Conservation (phyloP, 2,888 invertebrate species). For the Mylabris sibirica region DNA sequence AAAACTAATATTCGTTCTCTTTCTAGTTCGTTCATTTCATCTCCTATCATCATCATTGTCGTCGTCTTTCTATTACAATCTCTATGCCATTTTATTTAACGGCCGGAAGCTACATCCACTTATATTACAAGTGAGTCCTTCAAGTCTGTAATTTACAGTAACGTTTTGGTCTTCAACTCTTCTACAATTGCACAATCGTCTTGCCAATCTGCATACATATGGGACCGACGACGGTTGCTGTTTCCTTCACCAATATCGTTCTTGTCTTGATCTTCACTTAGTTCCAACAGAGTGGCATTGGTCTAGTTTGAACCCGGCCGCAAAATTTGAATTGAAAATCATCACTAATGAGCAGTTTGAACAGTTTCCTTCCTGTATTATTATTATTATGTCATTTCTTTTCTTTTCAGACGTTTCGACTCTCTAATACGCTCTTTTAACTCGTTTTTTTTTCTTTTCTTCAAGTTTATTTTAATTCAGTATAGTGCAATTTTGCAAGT, state of each 20-base stretch:
- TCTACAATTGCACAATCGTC: slow-evolving; percentile 15
- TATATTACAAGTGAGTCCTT: slow-evolving; percentile 27
- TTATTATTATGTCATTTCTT: slow-evolving; percentile 24
- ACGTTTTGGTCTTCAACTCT: slow-evolving; percentile 15
- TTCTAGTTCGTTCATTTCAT: not conserved
- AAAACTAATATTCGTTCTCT: not conserved
- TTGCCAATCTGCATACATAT: slow-evolving; percentile 31
- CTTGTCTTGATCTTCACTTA: slow-evolving; percentile 14
- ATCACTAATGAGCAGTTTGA: slow-evolving; percentile 42
- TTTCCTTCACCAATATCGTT: slow-evolving; percentile 4
- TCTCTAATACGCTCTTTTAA: slow-evolving; percentile 7
- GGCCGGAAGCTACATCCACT: slow-evolving; percentile 25
- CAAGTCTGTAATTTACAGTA: slow-evolving; percentile 28
- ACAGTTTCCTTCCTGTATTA: slow-evolving; percentile 37
- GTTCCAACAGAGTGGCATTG: not conserved
- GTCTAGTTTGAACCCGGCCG: slow-evolving; percentile 18
- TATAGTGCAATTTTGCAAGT: not conserved
- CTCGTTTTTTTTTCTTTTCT: not conserved
- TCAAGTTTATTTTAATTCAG: not conserved
- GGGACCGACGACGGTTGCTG: slow-evolving; percentile 17
- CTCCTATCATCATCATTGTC: not conserved
- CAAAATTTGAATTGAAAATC: slow-evolving; percentile 44
- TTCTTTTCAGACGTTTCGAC: slow-evolving; percentile 23
- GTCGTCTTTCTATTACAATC: not conserved
- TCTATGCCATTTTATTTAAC: slow-evolving; percentile 23